phyloP scores from a whole-genome alignment of 2,113 vertebrate species.

The Morone saxatilis region DNA sequence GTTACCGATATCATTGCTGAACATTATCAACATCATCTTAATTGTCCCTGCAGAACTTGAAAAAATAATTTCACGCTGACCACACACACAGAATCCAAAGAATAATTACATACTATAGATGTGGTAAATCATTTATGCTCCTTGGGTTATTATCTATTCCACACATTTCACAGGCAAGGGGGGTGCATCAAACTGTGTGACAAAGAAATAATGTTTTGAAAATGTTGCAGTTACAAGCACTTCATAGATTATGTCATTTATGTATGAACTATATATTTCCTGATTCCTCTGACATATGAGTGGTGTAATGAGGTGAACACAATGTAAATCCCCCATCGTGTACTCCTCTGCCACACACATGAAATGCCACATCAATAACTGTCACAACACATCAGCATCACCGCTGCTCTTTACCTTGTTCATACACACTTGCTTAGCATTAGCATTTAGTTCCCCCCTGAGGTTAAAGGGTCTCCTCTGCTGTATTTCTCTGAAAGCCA shows the following conservation, averaged over 20 bases:
- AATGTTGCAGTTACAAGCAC: constrained; percentile 20
- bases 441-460: constrained; percentile 65
- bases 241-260: constrained; percentile 7
- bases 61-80: constrained; percentile 6
- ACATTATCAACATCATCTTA: constrained; percentile 23
- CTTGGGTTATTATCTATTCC: constrained; percentile 13
- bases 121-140: not conserved
- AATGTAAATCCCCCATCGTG: not conserved
- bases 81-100: not conserved
- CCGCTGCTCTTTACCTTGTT: constrained; percentile 65
- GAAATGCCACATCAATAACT: constrained; percentile 74
- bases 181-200: constrained; percentile 1
- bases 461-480: constrained; percentile 52
- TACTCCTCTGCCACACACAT: constrained; percentile 43
- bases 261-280: constrained; percentile 9
- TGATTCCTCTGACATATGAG: constrained; percentile 23
- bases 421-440: constrained; percentile 55
- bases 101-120: not conserved
- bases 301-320: constrained; percentile 14
- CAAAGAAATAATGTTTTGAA: constrained; percentile 21
- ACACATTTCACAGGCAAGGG: constrained; percentile 3
- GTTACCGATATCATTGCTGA: not conserved
- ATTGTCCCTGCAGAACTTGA: constrained; percentile 6
- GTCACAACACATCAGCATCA: constrained; percentile 71
- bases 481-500: constrained; percentile 56